These are phyloP conservation scores for Standfussiana lucernea DNA, from an alignment of 2,888 invertebrate genomes.

Conservation along the genomic window DNA sequence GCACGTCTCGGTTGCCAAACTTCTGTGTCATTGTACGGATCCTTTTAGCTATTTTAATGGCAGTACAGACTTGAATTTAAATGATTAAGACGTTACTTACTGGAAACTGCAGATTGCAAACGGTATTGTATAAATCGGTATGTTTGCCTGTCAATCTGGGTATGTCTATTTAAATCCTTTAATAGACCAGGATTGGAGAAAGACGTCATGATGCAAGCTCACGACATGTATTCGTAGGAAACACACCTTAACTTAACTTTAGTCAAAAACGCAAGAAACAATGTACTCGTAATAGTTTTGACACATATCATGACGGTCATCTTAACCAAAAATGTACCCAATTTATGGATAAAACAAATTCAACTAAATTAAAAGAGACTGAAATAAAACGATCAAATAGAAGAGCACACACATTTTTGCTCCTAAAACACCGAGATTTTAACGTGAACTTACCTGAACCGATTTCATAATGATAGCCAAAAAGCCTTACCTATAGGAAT, in stretches of 20 bases:
- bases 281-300: neutral
- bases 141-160: neutral
- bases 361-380: neutral
- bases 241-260: neutral
- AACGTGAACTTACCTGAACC: neutral
- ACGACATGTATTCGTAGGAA: neutral
- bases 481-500: neutral
- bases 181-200: neutral
- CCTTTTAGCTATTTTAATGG: constrained; percentile 2
- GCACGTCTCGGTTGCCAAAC: neutral
- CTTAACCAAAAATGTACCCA: neutral
- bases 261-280: neutral
- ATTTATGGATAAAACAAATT: neutral
- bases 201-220: neutral
- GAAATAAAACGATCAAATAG: neutral
- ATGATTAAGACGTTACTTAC: neutral
- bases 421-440: neutral
- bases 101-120: too few relatives aligned
- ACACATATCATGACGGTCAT: too few relatives aligned
- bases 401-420: neutral
- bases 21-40: constrained; percentile 16
- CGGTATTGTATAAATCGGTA: neutral
- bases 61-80: constrained; percentile 5
- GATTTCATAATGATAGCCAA: neutral
- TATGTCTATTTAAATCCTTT: neutral